Evolutionary conservation across 1,140 invertebrate species (phyloP).

Genomic region (Sitodiplosis mosellana): DNA sequence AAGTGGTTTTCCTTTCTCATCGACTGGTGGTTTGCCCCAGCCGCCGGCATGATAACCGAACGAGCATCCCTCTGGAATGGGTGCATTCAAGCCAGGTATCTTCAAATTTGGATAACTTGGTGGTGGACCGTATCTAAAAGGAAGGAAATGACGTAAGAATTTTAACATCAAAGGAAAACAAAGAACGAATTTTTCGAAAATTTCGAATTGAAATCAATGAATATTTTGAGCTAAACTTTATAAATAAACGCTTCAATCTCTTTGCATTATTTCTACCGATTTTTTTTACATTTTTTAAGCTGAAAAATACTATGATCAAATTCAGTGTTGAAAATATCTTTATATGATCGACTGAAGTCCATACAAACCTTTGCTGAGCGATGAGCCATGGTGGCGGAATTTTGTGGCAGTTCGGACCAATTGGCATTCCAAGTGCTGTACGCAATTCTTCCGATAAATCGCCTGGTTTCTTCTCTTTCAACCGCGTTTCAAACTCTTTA

Average conservation of each 20-base stretch:
- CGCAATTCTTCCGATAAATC: constrained; percentile 90
- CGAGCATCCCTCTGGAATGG: constrained; percentile 88
- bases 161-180: no score
- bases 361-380: constrained; percentile 73
- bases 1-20: constrained; percentile 90
- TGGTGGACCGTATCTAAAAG: constrained; percentile 89
- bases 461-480: constrained; percentile 98
- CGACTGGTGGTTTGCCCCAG: constrained; percentile 99
- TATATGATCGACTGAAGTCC: no score
- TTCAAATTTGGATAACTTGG: constrained; percentile 98
- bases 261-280: background rate
- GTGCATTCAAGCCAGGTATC: constrained; percentile 84
- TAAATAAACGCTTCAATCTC: background rate
- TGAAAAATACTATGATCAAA: no score
- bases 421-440: constrained; percentile 95
- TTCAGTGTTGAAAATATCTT: no score
- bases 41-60: constrained; percentile 99
- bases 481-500: constrained; percentile 97
- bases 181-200: background rate
- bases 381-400: constrained; percentile 98
- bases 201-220: background rate
- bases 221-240: background rate
- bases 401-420: constrained; percentile 74
- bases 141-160: no score
- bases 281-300: no score